Evolutionary conservation across 1,140 invertebrate genomes (phyloP), one percentile per base, ranked within the genome.

Genomic region (Bombus picipes): DNA sequence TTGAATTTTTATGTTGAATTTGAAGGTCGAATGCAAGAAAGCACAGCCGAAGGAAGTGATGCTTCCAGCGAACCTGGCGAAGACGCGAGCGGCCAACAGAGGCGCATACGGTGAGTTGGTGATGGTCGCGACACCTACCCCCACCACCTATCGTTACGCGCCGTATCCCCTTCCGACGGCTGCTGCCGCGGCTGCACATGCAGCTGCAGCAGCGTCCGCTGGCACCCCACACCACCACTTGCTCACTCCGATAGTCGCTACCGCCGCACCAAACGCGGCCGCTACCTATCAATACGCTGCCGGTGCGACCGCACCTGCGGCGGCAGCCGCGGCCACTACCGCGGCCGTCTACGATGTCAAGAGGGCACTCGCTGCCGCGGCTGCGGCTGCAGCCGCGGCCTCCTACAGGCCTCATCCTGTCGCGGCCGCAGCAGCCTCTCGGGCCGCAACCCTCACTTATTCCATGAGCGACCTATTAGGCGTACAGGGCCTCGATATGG

Each of bases 31-130:
- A 96, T 99, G 99, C 96, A 99, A 99, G 97, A 99, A 99, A 96
- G 99, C 99, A 94, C 99, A 99, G 95, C 99, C 99, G 82, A 99
- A 99, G 96, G 99, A 99, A 96, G 99, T 99, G 92, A 99, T 99
- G 99, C 97, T 99, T 94, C 98, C 98, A 92, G 97, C 98, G 86
- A 98, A 98, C 95, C 95, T 98, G 96, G 98, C 98, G 92, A 98
- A 98, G 96, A 98, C 98, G 95, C 97, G 98, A 95, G 98, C 98
- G 92, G 98, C 98, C 90, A 98, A 98, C 91, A 97, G 98, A 95
- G 98, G 98, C 95, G 97, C 98, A 96, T 99, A 98, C 97, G 98
- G 98, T 99, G 98, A 98, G 98, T 98, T 98, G 96, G 96, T 98
- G 96, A 97, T 98, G 96, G 97, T 97, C 94, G 95, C 95, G 89